These are phyloP conservation scores for Sylvia borin DNA, from an alignment of 2,797 vertebrate genomes.

Conservation along the genomic window DNA sequence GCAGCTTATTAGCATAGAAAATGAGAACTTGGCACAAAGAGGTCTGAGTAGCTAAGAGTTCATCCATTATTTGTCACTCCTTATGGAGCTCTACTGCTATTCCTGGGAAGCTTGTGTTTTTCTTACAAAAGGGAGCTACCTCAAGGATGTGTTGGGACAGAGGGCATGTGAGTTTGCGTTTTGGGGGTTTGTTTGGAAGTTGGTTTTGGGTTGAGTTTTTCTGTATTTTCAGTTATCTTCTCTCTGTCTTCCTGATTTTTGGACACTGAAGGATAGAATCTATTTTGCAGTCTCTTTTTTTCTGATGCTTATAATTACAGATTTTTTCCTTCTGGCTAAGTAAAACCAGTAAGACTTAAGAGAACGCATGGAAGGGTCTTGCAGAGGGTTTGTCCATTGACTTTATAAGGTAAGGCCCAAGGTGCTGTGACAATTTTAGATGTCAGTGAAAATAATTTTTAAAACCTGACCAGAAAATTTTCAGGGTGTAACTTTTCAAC, in stretches of 20 bases:
- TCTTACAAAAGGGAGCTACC: not conserved
- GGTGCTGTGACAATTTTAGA: slow-evolving; percentile 5
- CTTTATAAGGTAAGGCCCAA: not conserved
- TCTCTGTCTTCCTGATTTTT: not conserved
- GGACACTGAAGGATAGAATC: not conserved
- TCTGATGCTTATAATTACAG: not conserved
- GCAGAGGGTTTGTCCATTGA: not conserved
- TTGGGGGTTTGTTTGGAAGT: not conserved
- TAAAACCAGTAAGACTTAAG: not conserved
- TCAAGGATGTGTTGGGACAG: not conserved
- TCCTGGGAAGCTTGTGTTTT: not conserved
- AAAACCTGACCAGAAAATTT: not conserved
- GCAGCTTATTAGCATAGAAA: not conserved
- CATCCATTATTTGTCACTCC: not conserved
- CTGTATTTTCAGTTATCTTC: not conserved
- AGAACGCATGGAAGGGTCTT: not conserved
- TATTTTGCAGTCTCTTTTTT: not conserved
- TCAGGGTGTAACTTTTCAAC: not conserved
- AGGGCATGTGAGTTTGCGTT: not conserved
- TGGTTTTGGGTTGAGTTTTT: not conserved
- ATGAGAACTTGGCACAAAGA: not conserved
- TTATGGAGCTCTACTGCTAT: not conserved
- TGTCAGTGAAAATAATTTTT: not conserved
- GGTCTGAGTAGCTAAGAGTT: not conserved
- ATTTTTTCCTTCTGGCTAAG: slow-evolving; percentile 12